Conservation (phyloP, 2,888 invertebrate species). For the Andrena fulva region DNA sequence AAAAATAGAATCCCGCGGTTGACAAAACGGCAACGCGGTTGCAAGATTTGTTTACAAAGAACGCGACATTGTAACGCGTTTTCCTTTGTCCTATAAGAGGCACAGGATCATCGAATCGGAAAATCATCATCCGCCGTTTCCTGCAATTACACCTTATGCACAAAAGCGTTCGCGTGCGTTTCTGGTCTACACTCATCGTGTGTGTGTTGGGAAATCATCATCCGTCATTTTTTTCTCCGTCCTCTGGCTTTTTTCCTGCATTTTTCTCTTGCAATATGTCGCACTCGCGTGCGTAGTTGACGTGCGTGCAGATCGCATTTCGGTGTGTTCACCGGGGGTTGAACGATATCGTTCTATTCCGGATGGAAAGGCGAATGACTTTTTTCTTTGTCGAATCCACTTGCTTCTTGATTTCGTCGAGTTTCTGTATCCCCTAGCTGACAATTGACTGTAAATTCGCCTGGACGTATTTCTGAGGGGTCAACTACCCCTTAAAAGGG, state of each 20-base stretch:
- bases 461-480: too few species aligned
- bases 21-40: background rate
- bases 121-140: slow-evolving; percentile 71
- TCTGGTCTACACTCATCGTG: slow-evolving; percentile 65
- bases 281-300: slow-evolving; percentile 52
- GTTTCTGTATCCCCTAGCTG: slow-evolving; percentile 22
- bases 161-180: slow-evolving; percentile 67
- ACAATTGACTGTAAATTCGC: too few species aligned
- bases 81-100: slow-evolving; percentile 39
- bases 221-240: slow-evolving; percentile 67
- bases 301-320: slow-evolving; percentile 55
- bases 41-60: slow-evolving; percentile 52
- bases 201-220: slow-evolving; percentile 69
- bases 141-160: slow-evolving; percentile 65
- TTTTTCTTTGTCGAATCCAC: slow-evolving; percentile 58
- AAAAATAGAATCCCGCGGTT: background rate
- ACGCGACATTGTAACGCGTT: slow-evolving; percentile 42
- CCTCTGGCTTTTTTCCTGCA: background rate
- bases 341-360: slow-evolving; percentile 65
- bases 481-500: too few species aligned
- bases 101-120: slow-evolving; percentile 69
- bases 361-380: slow-evolving; percentile 55
- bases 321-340: slow-evolving; percentile 62
- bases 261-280: slow-evolving; percentile 41
- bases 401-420: slow-evolving; percentile 28